Conservation (phyloP, 2,888 invertebrate genomes). For the Lypha dubia region DNA sequence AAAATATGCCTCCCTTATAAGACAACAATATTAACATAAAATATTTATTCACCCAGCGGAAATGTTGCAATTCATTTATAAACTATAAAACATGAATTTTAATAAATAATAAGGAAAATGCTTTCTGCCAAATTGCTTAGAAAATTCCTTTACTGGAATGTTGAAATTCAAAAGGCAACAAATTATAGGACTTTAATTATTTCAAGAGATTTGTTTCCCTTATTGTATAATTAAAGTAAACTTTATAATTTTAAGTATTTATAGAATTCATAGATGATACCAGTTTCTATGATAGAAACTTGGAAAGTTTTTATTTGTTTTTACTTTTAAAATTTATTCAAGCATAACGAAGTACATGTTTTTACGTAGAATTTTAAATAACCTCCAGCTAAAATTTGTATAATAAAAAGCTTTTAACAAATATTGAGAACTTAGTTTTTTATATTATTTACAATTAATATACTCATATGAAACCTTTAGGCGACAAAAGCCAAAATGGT, state of each 20-base stretch:
- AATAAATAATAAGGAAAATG: background rate
- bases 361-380: too few species aligned
- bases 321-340: background rate
- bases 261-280: too few species aligned
- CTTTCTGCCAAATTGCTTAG: background rate
- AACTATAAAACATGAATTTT: background rate
- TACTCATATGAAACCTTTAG: too few species aligned
- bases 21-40: conserved; percentile 5
- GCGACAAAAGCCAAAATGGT: too few species aligned
- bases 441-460: too few species aligned
- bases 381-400: too few species aligned
- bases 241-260: background rate
- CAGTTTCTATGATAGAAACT: too few species aligned
- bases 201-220: background rate
- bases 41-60: conserved; percentile 4
- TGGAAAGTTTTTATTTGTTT: too few species aligned
- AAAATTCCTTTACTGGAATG: background rate
- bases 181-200: background rate
- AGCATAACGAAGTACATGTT: too few species aligned
- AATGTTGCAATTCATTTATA: background rate
- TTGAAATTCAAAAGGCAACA: background rate
- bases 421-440: too few species aligned
- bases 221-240: background rate
- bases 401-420: too few species aligned
- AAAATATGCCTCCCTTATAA: too few species aligned